Evolutionary conservation across 2,113 vertebrate genomes (phyloP).

Genomic region (Campylomormyrus tamandua): DNA sequence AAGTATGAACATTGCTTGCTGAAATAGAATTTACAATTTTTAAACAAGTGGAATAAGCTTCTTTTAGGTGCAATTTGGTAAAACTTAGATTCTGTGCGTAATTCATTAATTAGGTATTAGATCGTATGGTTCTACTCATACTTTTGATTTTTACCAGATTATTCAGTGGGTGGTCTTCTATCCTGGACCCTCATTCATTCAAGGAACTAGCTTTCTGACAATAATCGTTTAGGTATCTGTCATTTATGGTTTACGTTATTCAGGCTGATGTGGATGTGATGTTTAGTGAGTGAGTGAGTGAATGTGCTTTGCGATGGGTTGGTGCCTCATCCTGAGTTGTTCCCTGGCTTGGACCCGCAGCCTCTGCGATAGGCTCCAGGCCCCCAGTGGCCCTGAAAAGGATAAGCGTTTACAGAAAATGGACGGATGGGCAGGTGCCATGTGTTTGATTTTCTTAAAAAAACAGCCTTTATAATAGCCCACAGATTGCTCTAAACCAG

Average conservation of each 20-base stretch:
- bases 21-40: neutral
- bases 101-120: neutral
- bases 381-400: no score
- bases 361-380: no score
- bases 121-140: neutral
- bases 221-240: neutral
- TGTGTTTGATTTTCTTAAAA: neutral
- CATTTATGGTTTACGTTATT: neutral
- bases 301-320: no score
- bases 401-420: no score
- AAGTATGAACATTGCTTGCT: neutral
- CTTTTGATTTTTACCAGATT: neutral
- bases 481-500: neutral
- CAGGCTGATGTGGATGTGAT: neutral
- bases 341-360: no score
- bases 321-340: no score
- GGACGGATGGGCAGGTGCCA: no score
- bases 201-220: neutral
- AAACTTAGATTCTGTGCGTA: neutral
- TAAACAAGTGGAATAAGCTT: neutral
- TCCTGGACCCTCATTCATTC: neutral
- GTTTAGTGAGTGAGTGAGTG: no score
- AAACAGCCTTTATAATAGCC: neutral
- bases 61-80: neutral
- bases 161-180: neutral